Conservation (phyloP, 2,888 invertebrate genomes). For the Agrotis clavis region DNA sequence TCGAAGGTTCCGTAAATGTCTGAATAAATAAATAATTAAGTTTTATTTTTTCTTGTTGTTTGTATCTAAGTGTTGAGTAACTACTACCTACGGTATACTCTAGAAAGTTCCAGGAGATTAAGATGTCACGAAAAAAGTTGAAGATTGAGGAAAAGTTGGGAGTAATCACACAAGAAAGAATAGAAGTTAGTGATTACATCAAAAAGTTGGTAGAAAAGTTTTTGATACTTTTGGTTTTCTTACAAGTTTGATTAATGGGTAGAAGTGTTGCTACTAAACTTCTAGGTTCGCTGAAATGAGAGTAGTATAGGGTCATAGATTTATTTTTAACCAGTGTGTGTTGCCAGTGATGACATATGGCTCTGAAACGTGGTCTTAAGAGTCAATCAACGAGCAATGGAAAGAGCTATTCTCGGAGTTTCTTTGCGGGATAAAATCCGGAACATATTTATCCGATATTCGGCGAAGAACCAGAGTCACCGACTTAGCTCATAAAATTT, state of each 20-base stretch:
- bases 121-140: neutral
- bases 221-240: conserved; percentile 3
- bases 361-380: too few species aligned
- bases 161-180: conserved; percentile 7
- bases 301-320: too few species aligned
- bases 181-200: conserved; percentile 16
- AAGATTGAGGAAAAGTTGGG: conserved; percentile 12
- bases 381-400: too few species aligned
- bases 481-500: too few species aligned
- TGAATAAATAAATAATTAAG: conserved; percentile 5
- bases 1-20: conserved; percentile 1
- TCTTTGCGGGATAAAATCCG: too few species aligned
- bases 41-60: neutral
- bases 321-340: too few species aligned
- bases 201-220: conserved; percentile 9
- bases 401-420: too few species aligned
- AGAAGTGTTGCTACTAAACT: neutral
- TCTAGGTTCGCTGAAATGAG: neutral
- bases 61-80: neutral
- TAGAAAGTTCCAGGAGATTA: neutral
- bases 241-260: conserved; percentile 9
- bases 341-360: too few species aligned
- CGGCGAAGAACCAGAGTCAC: too few species aligned
- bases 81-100: too few species aligned
- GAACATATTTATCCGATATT: too few species aligned